A percentile compares a stretch with the other conserved stretches of the same genome.
Evolutionary conservation across 2,888 invertebrate species (phyloP).

Genomic region (Crematogaster levior): DNA sequence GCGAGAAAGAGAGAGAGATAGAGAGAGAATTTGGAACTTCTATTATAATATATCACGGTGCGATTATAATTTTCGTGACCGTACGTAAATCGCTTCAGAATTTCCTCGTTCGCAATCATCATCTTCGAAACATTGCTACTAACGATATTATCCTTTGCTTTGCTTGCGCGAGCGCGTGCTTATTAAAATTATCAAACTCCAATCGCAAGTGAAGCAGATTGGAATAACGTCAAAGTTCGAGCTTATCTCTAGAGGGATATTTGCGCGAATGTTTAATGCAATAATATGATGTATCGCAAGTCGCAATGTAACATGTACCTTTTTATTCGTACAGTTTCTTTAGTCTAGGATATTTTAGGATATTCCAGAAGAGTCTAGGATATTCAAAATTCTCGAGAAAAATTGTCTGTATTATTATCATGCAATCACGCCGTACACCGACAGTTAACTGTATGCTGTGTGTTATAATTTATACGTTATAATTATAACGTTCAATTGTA

Average conservation of each 20-base stretch:
- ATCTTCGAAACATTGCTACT: background rate
- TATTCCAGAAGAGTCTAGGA: no score
- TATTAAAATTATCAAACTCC: conserved; percentile 4
- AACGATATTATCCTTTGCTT: background rate
- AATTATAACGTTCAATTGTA: conserved; percentile 1
- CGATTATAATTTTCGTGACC: background rate
- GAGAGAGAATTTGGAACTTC: background rate
- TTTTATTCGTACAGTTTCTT: background rate
- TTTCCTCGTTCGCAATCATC: background rate
- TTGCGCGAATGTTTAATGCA: conserved; percentile 20
- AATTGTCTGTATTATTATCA: background rate
- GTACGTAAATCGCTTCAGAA: conserved; percentile 17
- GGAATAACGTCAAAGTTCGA: background rate
- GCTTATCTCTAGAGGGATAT: background rate
- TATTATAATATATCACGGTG: background rate
- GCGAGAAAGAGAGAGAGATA: background rate
- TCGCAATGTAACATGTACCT: background rate
- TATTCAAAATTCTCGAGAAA: background rate
- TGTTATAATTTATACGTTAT: conserved; percentile 15
- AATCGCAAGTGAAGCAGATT: background rate
- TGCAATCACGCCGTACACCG: background rate
- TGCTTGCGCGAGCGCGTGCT: conserved; percentile 25
- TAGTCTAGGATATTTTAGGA: no score
- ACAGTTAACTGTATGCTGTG: background rate
- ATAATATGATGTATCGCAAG: background rate